These are phyloP conservation scores for Falco berigora DNA, from an alignment of 2,797 vertebrate species.

Conservation along the genomic window DNA sequence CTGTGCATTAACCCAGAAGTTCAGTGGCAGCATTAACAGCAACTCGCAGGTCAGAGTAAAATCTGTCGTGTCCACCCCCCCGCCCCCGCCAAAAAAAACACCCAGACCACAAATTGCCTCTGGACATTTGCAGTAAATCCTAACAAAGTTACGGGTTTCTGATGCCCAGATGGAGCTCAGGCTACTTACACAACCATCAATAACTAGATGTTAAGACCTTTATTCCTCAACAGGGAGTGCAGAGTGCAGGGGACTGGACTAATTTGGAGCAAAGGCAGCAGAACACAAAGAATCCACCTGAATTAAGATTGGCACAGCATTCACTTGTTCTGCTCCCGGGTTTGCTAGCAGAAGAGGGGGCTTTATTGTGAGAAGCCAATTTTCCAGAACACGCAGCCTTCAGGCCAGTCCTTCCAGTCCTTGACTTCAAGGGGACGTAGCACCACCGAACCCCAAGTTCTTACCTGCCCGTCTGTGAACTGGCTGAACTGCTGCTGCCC, in stretches of 20 bases:
- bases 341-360: background rate
- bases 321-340: background rate
- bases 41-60: background rate
- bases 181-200: accelerated
- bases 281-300: background rate
- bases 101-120: accelerated
- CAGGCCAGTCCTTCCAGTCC: background rate
- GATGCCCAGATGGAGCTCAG: background rate
- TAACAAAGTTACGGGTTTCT: background rate
- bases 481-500: conserved; percentile 98
- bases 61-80: background rate
- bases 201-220: background rate
- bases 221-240: background rate
- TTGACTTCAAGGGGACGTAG: accelerated
- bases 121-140: background rate
- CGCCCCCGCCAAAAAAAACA: too few species aligned
- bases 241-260: background rate
- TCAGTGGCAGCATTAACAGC: background rate
- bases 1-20: background rate
- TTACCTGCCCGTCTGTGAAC: conserved; percentile 98
- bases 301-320: background rate
- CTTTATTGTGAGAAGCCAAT: accelerated
- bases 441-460: background rate
- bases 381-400: background rate
- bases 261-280: background rate